phyloP scores from a whole-genome alignment of 2,888 invertebrate genomes.

The Parapristionchus giblindavisi region DNA sequence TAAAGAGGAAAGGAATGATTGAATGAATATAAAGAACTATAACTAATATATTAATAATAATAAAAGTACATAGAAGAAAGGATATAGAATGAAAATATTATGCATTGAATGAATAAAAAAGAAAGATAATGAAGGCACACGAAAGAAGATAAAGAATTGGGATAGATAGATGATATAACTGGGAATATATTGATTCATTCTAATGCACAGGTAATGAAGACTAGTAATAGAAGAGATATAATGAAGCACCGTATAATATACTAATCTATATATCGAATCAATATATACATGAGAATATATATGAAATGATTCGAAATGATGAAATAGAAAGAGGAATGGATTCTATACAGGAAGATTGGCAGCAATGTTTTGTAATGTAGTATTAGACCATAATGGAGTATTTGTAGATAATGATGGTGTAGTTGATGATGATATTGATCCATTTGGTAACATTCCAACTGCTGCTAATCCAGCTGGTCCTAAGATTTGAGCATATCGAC shows the following conservation, averaged over 20 bases:
- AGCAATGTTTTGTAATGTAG: conserved; percentile 22
- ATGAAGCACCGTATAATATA: too few relatives aligned
- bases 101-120: neutral
- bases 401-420: neutral
- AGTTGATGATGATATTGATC: conserved; percentile 18
- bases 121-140: neutral
- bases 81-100: conserved; percentile 9
- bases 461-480: conserved; percentile 61
- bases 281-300: too few relatives aligned
- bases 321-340: neutral
- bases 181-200: neutral
- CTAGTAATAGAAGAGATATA: neutral
- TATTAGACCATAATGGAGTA: neutral
- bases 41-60: neutral
- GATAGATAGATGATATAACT: neutral
- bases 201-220: neutral
- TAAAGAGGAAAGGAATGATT: conserved; percentile 16
- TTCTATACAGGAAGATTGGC: conserved; percentile 25
- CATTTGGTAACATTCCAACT: conserved; percentile 51
- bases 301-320: too few relatives aligned
- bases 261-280: too few relatives aligned
- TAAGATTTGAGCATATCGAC: conserved; percentile 61
- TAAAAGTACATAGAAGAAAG: conserved; percentile 5
- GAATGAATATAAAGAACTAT: neutral
- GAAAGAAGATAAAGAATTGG: neutral